phyloP scores from a whole-genome alignment of 2,888 invertebrate species.

The Thysanoteuthis rhombus region DNA sequence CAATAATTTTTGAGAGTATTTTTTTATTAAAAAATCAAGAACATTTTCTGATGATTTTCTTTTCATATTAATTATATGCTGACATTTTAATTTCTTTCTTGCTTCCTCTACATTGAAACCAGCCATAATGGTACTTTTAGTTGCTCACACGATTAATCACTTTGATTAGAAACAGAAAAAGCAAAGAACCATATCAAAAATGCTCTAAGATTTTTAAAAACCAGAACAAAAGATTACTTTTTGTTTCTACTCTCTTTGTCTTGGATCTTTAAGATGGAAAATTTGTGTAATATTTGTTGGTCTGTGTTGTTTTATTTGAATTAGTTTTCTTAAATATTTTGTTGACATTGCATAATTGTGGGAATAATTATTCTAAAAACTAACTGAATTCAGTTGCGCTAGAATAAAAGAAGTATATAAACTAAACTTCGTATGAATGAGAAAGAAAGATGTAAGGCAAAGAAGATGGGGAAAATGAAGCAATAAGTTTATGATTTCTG shows the following conservation, averaged over 20 bases:
- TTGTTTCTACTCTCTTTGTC: neutral
- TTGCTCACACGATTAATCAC: no score
- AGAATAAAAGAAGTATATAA: neutral
- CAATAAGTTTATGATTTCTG: neutral
- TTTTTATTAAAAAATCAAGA: no score
- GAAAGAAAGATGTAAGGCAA: neutral
- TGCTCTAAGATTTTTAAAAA: neutral
- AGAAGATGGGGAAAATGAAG: neutral
- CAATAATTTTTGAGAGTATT: no score
- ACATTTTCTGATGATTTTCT: no score
- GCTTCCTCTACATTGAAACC: no score
- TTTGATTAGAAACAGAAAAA: no score
- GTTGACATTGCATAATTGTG: neutral
- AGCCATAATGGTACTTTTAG: no score
- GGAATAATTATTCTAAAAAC: neutral
- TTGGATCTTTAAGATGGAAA: neutral
- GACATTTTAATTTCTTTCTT: no score
- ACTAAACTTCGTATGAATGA: no score
- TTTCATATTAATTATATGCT: no score
- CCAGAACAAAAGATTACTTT: neutral
- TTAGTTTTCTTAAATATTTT: neutral
- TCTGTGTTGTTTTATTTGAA: neutral
- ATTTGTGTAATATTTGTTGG: neutral
- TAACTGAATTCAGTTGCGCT: neutral
- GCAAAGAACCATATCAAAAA: neutral